phyloP scores from a whole-genome alignment of 2,797 vertebrate species.

The Nannoperca obscura region DNA sequence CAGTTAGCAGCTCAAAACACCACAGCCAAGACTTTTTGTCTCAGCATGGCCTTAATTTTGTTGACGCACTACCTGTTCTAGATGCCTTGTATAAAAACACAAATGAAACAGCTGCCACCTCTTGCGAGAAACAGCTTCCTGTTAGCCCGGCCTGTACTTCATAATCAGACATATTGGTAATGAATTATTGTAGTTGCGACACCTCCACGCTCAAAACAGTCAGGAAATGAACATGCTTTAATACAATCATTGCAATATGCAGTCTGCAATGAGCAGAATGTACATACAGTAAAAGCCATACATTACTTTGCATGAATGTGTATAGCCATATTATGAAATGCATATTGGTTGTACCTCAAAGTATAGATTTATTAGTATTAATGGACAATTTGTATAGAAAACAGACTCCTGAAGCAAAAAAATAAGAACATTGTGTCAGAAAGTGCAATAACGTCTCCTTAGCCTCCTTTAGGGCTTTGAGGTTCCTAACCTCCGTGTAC shows the following conservation, averaged over 20 bases:
- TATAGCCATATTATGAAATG: conserved; percentile 64
- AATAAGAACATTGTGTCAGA: conserved; percentile 61
- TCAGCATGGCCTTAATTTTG: conserved; percentile 33
- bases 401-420: conserved; percentile 49
- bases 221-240: conserved; percentile 57
- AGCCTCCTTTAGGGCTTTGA: conserved; percentile 46
- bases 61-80: conserved; percentile 16
- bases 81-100: conserved; percentile 43
- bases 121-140: conserved; percentile 16
- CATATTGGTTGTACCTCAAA: conserved; percentile 63
- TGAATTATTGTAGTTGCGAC: conserved; percentile 10
- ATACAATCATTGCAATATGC: conserved; percentile 36
- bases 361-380: conserved; percentile 46
- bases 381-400: conserved; percentile 31
- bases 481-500: conserved; percentile 48
- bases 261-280: conserved; percentile 45
- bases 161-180: conserved; percentile 32
- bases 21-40: conserved; percentile 13
- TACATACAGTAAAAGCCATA: conserved; percentile 71
- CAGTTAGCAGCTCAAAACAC: conserved; percentile 13
- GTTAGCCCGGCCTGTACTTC: conserved; percentile 17
- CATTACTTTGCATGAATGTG: conserved; percentile 67
- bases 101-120: conserved; percentile 10
- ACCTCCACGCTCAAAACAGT: conserved; percentile 27
- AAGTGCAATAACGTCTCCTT: conserved; percentile 74